Evolutionary conservation across 2,888 invertebrate genomes (phyloP).

Genomic region (Entomobrya multifasciata): DNA sequence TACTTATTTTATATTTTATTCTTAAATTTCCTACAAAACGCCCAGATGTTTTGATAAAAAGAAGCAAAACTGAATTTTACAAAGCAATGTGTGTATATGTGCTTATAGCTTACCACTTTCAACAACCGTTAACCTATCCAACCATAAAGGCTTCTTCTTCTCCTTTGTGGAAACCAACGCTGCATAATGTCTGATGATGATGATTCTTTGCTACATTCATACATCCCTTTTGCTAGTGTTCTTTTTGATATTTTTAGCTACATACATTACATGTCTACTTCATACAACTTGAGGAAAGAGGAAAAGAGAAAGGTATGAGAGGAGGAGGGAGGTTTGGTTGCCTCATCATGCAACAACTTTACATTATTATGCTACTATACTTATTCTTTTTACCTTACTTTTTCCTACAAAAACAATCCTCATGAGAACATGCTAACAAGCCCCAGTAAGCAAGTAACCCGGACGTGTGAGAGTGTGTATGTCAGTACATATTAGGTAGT

Average conservation of each 20-base stretch:
- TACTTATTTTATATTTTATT: slow-evolving; percentile 29
- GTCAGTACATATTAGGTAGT: slow-evolving; percentile 67
- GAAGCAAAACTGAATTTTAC: slow-evolving; percentile 22
- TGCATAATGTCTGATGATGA: slow-evolving; percentile 2
- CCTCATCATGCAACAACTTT: not conserved
- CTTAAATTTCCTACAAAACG: slow-evolving; percentile 36
- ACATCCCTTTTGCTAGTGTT: not conserved
- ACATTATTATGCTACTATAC: slow-evolving; percentile 5
- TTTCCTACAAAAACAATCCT: slow-evolving; percentile 51
- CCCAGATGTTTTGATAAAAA: slow-evolving; percentile 66
- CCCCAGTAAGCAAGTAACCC: slow-evolving; percentile 74
- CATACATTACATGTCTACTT: not conserved
- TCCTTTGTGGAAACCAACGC: slow-evolving; percentile 17
- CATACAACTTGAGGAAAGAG: slow-evolving; percentile 31
- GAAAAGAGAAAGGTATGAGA: slow-evolving; percentile 5
- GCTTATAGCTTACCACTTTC: not conserved
- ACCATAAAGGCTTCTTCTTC: not conserved
- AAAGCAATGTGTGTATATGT: no score
- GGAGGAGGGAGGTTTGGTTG: slow-evolving; percentile 47
- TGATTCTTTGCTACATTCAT: no score
- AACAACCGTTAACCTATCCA: slow-evolving; percentile 35
- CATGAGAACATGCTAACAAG: slow-evolving; percentile 72
- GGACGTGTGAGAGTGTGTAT: slow-evolving; percentile 72
- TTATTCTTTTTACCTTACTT: slow-evolving; percentile 53
- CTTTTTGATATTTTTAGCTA: not conserved